Evolutionary conservation across 2,113 vertebrate genomes (phyloP).

Genomic region (Vidua chalybeata): DNA sequence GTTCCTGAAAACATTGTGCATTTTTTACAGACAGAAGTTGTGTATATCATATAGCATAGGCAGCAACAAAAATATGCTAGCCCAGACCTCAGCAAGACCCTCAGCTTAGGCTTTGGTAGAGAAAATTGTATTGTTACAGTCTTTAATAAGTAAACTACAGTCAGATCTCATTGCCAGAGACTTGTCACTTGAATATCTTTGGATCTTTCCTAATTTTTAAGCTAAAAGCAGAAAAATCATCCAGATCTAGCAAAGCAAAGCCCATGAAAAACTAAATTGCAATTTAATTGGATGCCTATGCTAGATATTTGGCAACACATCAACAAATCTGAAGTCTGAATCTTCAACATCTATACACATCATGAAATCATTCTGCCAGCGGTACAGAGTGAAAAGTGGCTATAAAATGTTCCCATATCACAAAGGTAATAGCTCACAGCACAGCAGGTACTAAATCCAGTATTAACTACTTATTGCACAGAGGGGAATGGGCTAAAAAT

Average conservation of each 20-base stretch:
- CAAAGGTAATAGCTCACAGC: conserved; percentile 44
- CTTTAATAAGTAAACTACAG: neutral
- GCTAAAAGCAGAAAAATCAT: conserved; percentile 2
- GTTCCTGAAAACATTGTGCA: neutral
- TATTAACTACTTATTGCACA: conserved; percentile 24
- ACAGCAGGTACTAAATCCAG: conserved; percentile 39
- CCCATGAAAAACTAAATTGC: conserved; percentile 5
- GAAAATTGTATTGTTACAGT: neutral
- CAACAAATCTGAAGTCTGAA: neutral
- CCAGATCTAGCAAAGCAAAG: neutral
- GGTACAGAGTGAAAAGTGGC: neutral
- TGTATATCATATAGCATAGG: neutral
- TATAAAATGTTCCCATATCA: conserved; percentile 24
- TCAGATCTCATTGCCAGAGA: neutral
- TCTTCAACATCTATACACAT: neutral
- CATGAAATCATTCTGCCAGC: conserved; percentile 21
- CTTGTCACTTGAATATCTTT: neutral
- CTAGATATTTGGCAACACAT: neutral
- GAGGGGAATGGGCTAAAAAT: neutral
- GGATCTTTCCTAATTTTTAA: conserved; percentile 9
- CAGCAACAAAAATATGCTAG: neutral
- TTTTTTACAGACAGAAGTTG: neutral
- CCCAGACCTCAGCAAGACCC: neutral
- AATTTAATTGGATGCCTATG: conserved; percentile 20
- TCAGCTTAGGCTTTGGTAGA: neutral